Base-by-base conservation (phyloP, 2,797 vertebrate species). In the Meriones psammophilus region DNA sequence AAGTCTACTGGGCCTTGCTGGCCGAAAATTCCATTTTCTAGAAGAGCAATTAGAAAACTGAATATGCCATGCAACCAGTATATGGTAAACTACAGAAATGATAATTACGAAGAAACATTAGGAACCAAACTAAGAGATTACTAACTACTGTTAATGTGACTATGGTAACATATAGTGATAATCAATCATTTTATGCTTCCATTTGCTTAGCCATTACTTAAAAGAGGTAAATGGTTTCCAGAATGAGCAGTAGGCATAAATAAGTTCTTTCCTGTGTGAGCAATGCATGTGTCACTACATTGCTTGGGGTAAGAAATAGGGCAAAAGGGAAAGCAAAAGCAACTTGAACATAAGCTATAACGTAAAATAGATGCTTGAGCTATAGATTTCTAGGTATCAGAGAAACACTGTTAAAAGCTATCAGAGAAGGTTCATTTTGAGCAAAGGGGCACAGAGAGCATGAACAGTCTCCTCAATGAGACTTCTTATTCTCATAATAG, bases 61-160 rank as follows among this genome's bases (percentile, higher is more conserved):
- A n/a, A 95, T 17, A 79, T 69, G 89, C 7, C 39, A 97, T 89
- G 36, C 77, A 94, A 85, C 20, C 88, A 91, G 56, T 39, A 93
- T 36, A 42, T 64, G 28, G 71, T 42, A 96, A 88, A 69, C 6
- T 86, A 20, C 62, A 68, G 92, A 87, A 39, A 73, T 58, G n/a
- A 73, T 58, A 73, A 71, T 12, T 85, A 69, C 54, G 20, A 8
- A 69, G 64, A 85, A 85, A 86, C 20, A 33, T 69, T 54, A 54
- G 30, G 20, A 71, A 56, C 50, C 85, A 92, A 93, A 78, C 71
- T 84, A 42, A 69, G 39, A 76, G 15, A 73, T 60, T 68, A 80
- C 4, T 60, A 30, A 54, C 14, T 36, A 85, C 15, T 46, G 3
- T 33, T 74, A 60, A 54, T 30, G 71, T 50, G 71, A 64, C 17